phyloP scores from a whole-genome alignment of 2,888 invertebrate genomes.

The Sarcophaga rosellei region DNA sequence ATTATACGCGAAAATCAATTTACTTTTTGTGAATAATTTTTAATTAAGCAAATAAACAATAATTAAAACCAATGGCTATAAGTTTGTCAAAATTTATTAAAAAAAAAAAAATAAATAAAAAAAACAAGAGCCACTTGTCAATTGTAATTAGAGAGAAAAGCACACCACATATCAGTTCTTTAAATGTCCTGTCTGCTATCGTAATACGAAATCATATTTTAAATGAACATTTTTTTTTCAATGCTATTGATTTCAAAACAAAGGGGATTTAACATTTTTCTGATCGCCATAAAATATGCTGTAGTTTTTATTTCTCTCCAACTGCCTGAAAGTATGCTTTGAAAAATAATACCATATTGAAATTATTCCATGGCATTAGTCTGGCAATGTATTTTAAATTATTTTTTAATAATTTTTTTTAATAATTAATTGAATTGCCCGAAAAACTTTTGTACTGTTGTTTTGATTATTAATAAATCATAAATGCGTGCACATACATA shows the following conservation, averaged over 20 bases:
- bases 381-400: background rate
- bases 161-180: background rate
- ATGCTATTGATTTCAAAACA: background rate
- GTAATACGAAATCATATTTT: background rate
- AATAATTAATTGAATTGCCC: background rate
- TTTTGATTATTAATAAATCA: no score
- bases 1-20: constrained; percentile 33
- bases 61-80: background rate
- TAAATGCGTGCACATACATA: no score
- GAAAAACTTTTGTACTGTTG: no score
- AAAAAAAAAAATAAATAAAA: background rate
- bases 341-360: no score
- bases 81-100: background rate
- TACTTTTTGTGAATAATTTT: background rate
- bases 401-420: background rate
- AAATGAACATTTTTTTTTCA: background rate
- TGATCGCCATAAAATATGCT: background rate
- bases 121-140: constrained; percentile 21
- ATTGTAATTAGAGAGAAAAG: constrained; percentile 23
- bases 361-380: no score
- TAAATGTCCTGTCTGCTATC: background rate
- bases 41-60: constrained; percentile 40
- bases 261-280: no score
- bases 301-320: background rate
- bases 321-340: background rate